Conservation (phyloP, 1,140 invertebrate genomes). For the Halesus radiatus region DNA sequence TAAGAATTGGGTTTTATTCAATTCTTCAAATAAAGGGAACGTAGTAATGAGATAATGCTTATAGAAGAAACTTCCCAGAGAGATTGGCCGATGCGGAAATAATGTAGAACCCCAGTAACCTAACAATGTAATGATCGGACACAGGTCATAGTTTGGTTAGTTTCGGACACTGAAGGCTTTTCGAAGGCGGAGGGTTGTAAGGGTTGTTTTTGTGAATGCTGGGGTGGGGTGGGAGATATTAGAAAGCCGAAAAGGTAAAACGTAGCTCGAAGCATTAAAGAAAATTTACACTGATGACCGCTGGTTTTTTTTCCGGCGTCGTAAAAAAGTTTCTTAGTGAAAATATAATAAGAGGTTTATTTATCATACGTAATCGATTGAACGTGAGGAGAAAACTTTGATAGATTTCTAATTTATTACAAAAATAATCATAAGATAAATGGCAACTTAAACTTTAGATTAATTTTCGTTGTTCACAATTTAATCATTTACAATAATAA, state of each 20-base stretch:
- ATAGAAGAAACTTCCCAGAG: not conserved
- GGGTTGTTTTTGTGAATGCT: slow-evolving; percentile 23
- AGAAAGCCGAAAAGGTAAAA: slow-evolving; percentile 37
- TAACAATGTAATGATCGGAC: not conserved
- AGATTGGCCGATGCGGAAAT: not conserved
- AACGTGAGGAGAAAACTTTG: not conserved
- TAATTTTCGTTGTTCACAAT: too few species aligned
- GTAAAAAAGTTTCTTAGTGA: not conserved
- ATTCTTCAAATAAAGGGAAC: too few species aligned
- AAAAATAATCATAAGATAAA: too few species aligned
- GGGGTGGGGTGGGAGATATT: not conserved
- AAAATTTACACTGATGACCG: slow-evolving; percentile 31
- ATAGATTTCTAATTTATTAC: too few species aligned
- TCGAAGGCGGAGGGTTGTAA: not conserved
- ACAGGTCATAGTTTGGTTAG: slow-evolving; percentile 12
- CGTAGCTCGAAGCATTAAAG: slow-evolving; percentile 24
- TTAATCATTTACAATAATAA: too few species aligned
- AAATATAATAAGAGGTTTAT: slow-evolving; percentile 24
- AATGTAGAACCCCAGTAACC: not conserved
- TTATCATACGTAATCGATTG: slow-evolving; percentile 14
- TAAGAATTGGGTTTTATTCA: too few species aligned
- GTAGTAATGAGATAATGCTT: too few species aligned
- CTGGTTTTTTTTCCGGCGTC: not conserved
- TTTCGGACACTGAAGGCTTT: slow-evolving; percentile 18
- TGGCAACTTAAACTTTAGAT: too few species aligned